Conservation (phyloP, 2,888 invertebrate species). For the Sminthurinus aureus region DNA sequence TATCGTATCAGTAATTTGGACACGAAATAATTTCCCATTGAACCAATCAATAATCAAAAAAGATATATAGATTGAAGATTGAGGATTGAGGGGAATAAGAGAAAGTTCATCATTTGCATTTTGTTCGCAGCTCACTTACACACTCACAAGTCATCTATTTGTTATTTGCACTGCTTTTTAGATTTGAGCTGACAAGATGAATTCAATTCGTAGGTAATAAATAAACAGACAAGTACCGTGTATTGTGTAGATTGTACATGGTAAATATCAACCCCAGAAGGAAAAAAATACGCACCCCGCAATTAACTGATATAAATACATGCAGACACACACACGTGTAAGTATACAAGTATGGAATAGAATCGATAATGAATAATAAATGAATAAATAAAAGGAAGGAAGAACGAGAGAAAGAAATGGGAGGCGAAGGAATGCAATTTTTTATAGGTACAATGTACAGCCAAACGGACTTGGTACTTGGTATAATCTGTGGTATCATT, state of each 20-base stretch:
- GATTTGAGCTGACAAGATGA: background rate
- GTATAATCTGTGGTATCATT: background rate
- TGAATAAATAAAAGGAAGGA: too few species aligned
- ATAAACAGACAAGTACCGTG: background rate
- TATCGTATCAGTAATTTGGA: constrained; percentile 21
- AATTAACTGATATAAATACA: background rate
- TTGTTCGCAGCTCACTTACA: background rate
- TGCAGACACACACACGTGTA: background rate
- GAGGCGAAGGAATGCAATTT: too few species aligned
- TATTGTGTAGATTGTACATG: background rate
- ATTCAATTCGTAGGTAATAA: background rate
- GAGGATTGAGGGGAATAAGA: constrained; percentile 20
- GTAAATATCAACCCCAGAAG: background rate
- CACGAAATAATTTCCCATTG: constrained; percentile 28
- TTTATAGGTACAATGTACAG: background rate
- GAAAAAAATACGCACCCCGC: background rate
- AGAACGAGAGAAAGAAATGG: too few species aligned
- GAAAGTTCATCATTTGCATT: constrained; percentile 35
- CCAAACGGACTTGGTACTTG: background rate
- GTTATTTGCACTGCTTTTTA: background rate
- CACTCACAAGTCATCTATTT: background rate
- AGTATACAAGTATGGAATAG: too few species aligned
- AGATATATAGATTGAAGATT: constrained; percentile 31
- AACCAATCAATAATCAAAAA: constrained; percentile 33
- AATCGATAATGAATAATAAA: too few species aligned